Evolutionary conservation across 1,140 invertebrate species (phyloP).

Genomic region (Papilio helenus): DNA sequence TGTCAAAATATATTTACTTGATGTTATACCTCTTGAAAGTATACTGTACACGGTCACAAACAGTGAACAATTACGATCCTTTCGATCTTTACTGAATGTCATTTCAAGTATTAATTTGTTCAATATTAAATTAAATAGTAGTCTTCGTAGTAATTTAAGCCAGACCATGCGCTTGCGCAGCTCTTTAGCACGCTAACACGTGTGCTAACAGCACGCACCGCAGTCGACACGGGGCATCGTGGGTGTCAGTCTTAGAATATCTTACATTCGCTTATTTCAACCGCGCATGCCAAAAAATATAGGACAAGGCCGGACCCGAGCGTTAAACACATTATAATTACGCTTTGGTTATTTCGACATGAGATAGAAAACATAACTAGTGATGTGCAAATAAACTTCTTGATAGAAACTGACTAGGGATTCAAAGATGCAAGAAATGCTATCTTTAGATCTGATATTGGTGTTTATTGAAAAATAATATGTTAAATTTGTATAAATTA

Average conservation of each 20-base stretch:
- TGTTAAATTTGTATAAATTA: neutral
- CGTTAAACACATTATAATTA: slow-evolving; percentile 23
- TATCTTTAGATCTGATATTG: neutral
- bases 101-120: neutral
- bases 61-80: neutral
- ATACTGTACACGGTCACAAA: no score
- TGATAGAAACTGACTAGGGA: neutral
- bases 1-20: no score
- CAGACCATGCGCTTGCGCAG: neutral
- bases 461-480: neutral
- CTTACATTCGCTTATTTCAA: slow-evolving; percentile 31
- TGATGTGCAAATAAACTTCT: neutral
- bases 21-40: no score
- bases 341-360: slow-evolving; percentile 23
- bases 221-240: neutral
- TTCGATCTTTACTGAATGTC: neutral
- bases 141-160: neutral
- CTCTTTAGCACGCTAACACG: slow-evolving; percentile 1
- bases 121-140: neutral
- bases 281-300: slow-evolving; percentile 28
- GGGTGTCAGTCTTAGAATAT: slow-evolving; percentile 27
- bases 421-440: neutral
- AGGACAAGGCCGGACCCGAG: slow-evolving; percentile 5
- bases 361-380: neutral
- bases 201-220: neutral